Evolutionary conservation across 1,140 invertebrate species (phyloP).

Genomic region (Cydia strobilella): DNA sequence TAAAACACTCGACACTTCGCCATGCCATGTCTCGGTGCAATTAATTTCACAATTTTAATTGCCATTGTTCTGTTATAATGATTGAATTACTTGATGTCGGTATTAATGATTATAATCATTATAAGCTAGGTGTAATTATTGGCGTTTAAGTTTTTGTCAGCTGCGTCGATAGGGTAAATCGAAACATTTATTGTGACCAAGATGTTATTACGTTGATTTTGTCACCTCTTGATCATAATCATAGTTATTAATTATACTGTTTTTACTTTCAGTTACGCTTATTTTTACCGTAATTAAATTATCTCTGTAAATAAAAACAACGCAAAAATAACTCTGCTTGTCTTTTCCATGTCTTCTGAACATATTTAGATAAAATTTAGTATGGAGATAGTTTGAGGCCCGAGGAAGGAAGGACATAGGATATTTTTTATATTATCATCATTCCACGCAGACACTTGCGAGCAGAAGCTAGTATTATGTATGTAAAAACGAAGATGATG

Average conservation of each 20-base stretch:
- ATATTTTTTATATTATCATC: too few relatives aligned
- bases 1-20: background rate
- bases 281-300: too few relatives aligned
- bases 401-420: too few relatives aligned
- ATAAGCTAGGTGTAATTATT: slow-evolving; percentile 24
- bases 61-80: slow-evolving; percentile 23
- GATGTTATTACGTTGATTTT: slow-evolving; percentile 4
- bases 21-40: slow-evolving; percentile 24
- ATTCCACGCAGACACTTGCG: too few relatives aligned
- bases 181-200: slow-evolving; percentile 5
- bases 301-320: too few relatives aligned
- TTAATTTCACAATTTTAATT: slow-evolving; percentile 25
- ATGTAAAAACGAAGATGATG: too few relatives aligned
- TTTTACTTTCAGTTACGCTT: background rate
- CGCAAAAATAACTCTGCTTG: too few relatives aligned
- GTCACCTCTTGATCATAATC: background rate
- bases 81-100: slow-evolving; percentile 27
- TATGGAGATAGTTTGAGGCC: too few relatives aligned
- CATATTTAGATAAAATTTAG: too few relatives aligned
- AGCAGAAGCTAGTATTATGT: too few relatives aligned
- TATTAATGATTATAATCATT: slow-evolving; percentile 25
- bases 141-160: slow-evolving; percentile 12
- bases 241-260: slow-evolving; percentile 5
- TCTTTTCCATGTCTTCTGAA: too few relatives aligned
- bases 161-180: slow-evolving; percentile 19